These are phyloP conservation scores for Proctacanthus coquilletti DNA, from an alignment of 1,140 invertebrate species.

Conservation along the genomic window DNA sequence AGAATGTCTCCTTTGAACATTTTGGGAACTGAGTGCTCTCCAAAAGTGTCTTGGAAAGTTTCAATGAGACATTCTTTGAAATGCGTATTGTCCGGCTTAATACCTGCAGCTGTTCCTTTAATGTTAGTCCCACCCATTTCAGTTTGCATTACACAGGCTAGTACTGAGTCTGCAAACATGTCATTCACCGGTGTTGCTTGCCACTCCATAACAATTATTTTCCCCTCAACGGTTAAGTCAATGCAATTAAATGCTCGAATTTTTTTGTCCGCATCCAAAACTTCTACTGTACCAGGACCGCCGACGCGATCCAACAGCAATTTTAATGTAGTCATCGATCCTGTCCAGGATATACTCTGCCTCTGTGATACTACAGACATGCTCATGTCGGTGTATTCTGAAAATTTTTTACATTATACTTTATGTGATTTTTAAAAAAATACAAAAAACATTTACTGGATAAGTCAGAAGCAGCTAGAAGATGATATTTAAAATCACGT, in stretches of 20 bases:
- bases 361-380: conserved; percentile 85
- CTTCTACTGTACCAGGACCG: conserved; percentile 60
- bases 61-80: conserved; percentile 89
- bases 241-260: conserved; percentile 64
- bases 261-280: conserved; percentile 51
- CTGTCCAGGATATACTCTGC: conserved; percentile 74
- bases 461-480: conserved; percentile 80
- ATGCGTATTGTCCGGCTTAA: conserved; percentile 67
- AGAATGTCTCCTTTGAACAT: conserved; percentile 83
- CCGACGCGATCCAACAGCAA: conserved; percentile 66
- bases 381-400: conserved; percentile 90
- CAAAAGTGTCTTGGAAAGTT: conserved; percentile 90
- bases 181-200: conserved; percentile 86
- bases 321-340: conserved; percentile 60
- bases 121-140: conserved; percentile 46
- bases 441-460: conserved; percentile 46
- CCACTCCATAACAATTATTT: conserved; percentile 83
- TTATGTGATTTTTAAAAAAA: conserved; percentile 4
- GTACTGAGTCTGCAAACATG: conserved; percentile 93
- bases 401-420: conserved; percentile 15
- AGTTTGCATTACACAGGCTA: conserved; percentile 67
- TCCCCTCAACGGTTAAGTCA: conserved; percentile 68
- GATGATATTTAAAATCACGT: conserved; percentile 96
- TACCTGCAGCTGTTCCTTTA: conserved; percentile 39
- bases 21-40: conserved; percentile 85